These are phyloP conservation scores for Sialis fuliginosa DNA, from an alignment of 2,888 invertebrate genomes.

Conservation along the genomic window DNA sequence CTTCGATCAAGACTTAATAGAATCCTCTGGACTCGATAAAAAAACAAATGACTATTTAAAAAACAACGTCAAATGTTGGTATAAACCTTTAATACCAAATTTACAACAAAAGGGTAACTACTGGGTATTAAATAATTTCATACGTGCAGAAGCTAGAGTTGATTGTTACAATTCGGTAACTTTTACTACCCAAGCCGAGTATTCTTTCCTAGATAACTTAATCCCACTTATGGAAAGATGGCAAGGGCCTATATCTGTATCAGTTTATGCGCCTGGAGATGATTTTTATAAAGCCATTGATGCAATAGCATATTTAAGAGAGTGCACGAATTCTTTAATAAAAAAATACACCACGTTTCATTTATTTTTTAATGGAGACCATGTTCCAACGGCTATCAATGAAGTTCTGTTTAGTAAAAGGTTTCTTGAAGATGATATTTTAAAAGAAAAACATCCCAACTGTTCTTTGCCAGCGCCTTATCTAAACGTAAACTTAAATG, in stretches of 20 bases:
- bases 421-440: no score
- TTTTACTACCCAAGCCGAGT: conserved; percentile 49
- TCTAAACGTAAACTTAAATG: neutral
- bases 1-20: no score
- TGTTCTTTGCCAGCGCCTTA: conserved; percentile 4
- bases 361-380: conserved; percentile 37
- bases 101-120: conserved; percentile 15
- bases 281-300: conserved; percentile 37
- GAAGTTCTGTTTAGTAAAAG: no score
- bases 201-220: conserved; percentile 44
- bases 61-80: no score
- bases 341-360: conserved; percentile 43
- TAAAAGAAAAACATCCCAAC: neutral
- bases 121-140: conserved; percentile 43
- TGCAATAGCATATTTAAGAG: conserved; percentile 36
- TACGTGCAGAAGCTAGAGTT: conserved; percentile 25
- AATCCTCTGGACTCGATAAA: no score
- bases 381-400: conserved; percentile 25
- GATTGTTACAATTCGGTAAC: conserved; percentile 42
- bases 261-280: conserved; percentile 42
- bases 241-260: conserved; percentile 45
- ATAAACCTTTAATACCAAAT: no score
- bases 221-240: conserved; percentile 37
- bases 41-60: no score
- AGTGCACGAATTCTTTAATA: conserved; percentile 33